Evolutionary conservation across 1,140 invertebrate genomes (phyloP), one percentile per base, ranked within the genome.

Genomic region (Drosophila oshimai): DNA sequence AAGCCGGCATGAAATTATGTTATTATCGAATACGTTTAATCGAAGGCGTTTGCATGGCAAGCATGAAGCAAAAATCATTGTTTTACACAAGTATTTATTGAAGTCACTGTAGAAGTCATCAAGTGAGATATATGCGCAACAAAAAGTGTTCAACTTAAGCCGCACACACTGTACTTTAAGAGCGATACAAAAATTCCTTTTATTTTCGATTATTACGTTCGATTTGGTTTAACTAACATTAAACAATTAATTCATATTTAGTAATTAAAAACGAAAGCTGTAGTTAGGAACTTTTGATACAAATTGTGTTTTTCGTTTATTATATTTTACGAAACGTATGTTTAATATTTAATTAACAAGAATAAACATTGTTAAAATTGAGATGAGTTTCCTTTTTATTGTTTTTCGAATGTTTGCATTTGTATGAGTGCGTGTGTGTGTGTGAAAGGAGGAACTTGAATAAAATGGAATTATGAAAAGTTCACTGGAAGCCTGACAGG

Each of bases 131-230:
- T 37, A 12, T 12, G 39, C 54, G 49, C 31, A 57, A 57, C 44
- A 50, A 47, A 44, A 57, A 20, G 74, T 68, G 74, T 78, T 64
- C 51, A 54, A 49, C 29, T 36, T 31, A 51, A 31, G 50, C 36
- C 28, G 41, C 57, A 46, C 55, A 54, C 44, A 61, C 58, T 61
- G 71, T 80, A 75, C 71, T 74, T 50, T 83, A 83, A 51, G 47
- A 72, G 26, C 36, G 28, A 22, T 50, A 51, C 44, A 13, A 4
- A 57, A 36, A n/a, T 62, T 60, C 46, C 50, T 28, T 51, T 60
- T 42, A 36, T 54, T 36, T 44, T 44, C 28, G n/a, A 17, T 22
- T 9, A 15, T 46, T 36, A 31, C 28, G 4, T 39, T 33, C 34
- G 34, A 44, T 15, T 18, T 20, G 7, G 15, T 22, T 41, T 20